Conservation (phyloP, 2,888 invertebrate genomes). For the Coenonympha glycerion region DNA sequence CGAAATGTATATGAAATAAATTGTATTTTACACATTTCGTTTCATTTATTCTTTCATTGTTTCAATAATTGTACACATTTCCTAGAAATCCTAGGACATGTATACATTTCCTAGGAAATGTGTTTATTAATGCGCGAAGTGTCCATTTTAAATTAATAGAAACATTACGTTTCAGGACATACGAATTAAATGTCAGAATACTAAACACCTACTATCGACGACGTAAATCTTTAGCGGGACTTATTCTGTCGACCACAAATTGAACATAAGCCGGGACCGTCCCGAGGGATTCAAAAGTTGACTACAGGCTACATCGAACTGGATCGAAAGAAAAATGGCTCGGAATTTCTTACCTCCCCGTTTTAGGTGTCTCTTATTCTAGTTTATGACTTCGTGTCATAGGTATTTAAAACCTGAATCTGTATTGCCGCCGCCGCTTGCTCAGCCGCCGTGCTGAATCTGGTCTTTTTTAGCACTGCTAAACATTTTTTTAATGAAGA, state of each 20-base stretch:
- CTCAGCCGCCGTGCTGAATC: no score
- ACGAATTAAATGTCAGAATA: not conserved
- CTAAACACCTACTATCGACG: not conserved
- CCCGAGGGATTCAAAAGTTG: slow-evolving; percentile 18
- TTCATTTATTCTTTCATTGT: no score
- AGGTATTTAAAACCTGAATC: not conserved
- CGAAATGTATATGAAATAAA: no score
- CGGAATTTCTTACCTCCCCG: slow-evolving; percentile 8
- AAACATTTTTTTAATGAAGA: no score
- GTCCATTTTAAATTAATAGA: no score
- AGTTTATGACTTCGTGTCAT: not conserved
- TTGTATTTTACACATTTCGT: no score
- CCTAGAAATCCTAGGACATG: no score
- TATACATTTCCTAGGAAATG: no score
- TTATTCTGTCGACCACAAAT: slow-evolving; percentile 26
- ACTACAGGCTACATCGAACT: slow-evolving; percentile 20
- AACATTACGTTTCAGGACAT: not conserved
- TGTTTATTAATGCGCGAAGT: no score
- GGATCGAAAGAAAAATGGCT: slow-evolving; percentile 23
- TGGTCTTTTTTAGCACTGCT: no score
- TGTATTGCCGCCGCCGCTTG: no score
- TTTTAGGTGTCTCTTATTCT: not conserved
- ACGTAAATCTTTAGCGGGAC: slow-evolving; percentile 7
- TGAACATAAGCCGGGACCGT: slow-evolving; percentile 23
- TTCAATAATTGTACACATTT: no score